These are phyloP conservation scores for Spodoptera exigua DNA, from an alignment of 2,888 invertebrate species.

Conservation along the genomic window DNA sequence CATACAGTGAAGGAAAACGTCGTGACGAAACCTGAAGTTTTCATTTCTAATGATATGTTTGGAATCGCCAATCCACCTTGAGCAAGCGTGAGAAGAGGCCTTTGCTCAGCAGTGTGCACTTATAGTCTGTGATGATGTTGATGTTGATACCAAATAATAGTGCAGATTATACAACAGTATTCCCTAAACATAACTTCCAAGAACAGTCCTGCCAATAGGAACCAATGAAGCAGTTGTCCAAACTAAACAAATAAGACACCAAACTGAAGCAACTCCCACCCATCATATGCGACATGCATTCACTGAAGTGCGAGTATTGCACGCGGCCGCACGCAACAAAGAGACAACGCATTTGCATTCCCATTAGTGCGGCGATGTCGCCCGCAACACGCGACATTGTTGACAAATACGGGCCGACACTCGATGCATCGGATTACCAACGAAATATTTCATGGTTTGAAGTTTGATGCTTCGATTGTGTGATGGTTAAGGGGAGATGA, in stretches of 20 bases:
- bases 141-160: too few species aligned
- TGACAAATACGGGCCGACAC: slow-evolving; percentile 53
- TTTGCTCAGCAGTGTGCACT: too few species aligned
- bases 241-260: background rate
- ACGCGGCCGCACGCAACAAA: slow-evolving; percentile 36
- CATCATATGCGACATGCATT: slow-evolving; percentile 23
- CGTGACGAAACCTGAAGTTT: too few species aligned
- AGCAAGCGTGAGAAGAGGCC: too few species aligned
- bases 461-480: background rate
- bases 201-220: background rate
- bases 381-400: slow-evolving; percentile 56
- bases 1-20: too few species aligned
- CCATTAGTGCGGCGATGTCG: slow-evolving; percentile 57
- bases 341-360: slow-evolving; percentile 58
- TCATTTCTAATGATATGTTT: too few species aligned
- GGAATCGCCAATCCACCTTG: too few species aligned
- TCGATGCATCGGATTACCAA: slow-evolving; percentile 27
- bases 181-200: too few species aligned
- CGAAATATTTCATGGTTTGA: slow-evolving; percentile 32
- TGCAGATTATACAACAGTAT: too few species aligned
- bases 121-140: too few species aligned
- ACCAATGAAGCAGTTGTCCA: slow-evolving; percentile 21
- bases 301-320: slow-evolving; percentile 33
- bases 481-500: background rate
- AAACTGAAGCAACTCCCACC: slow-evolving; percentile 13